Conservation (phyloP, 2,113 vertebrate species). For the Herpetotheres cachinnans region DNA sequence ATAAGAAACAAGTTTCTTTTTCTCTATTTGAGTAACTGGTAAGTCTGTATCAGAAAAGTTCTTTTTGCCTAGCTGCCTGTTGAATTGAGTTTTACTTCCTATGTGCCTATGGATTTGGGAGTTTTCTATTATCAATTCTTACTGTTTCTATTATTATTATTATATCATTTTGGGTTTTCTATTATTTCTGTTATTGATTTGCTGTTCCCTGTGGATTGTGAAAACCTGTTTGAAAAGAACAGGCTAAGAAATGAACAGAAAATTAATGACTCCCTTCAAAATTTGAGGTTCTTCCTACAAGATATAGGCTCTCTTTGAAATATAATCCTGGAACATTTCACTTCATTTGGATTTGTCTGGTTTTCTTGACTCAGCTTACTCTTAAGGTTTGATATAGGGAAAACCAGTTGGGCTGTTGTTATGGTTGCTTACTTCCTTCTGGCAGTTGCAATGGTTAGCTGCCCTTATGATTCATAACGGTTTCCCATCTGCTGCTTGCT, state of each 20-base stretch:
- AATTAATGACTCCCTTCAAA: not conserved
- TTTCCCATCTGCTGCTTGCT: slow-evolving; percentile 40
- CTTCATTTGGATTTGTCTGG: not conserved
- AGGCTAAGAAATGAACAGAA: not conserved
- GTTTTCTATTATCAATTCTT: not conserved
- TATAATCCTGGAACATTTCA: not conserved
- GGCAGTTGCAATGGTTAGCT: slow-evolving; percentile 28
- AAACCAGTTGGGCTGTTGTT: not conserved
- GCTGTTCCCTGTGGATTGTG: not conserved
- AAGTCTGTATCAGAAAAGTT: not conserved
- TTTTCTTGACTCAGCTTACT: not conserved
- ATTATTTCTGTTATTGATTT: not conserved
- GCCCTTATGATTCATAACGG: slow-evolving; percentile 48
- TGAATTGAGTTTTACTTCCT: not conserved
- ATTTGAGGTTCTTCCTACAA: not conserved
- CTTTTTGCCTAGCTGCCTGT: not conserved
- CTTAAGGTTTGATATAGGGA: not conserved
- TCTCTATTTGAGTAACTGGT: not conserved
- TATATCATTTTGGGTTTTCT: not conserved
- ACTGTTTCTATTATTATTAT: not conserved
- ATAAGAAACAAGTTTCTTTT: not conserved
- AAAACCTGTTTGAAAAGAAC: not conserved
- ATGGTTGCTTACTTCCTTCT: slow-evolving; percentile 39
- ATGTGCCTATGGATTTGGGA: not conserved
- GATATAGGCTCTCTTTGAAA: not conserved